Evolutionary conservation across 1,140 invertebrate genomes (phyloP), one percentile per base, ranked within the genome.

Genomic region (Thaumetopoea pityocampa): DNA sequence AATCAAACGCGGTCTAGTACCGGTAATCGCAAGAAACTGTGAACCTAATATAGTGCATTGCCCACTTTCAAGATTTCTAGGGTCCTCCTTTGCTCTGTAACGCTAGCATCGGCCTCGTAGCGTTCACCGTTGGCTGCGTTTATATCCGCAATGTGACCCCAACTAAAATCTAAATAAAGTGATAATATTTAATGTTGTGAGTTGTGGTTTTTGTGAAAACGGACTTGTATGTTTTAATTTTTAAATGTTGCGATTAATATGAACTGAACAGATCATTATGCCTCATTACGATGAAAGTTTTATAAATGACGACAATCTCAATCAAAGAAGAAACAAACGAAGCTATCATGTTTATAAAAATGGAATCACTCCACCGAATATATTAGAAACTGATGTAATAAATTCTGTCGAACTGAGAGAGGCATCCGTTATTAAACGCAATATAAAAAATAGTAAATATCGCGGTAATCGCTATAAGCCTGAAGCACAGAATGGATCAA

Each of bases 251-350:
- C n/a, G n/a, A n/a, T n/a, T n/a, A n/a, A n/a, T n/a, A n/a, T n/a
- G n/a, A n/a, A n/a, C n/a, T n/a, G n/a, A n/a, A n/a, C n/a, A n/a
- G n/a, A n/a, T n/a, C n/a, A n/a, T n/a, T n/a, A 85, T 86, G 82
- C 85, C 85, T 30, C 76, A 86, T 61, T 85, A 86, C 63, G 85
- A 86, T 35, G 85, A 85, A 54, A 85, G 79, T 53, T 86, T 86
- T 59, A 83, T 86, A 34, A 47, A 84, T 15, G 79, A 85, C 41
- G 85, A 86, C 38, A 86, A 76, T 59, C 50, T 67, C 20, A 86
- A 86, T 56, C 85, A 86, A 46, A 68, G 72, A 48, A 66, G 78
- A 52, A 86, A 86, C 50, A 86, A 86, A 45, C 64, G 85, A 19
- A 86, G 85, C 40, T 86, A 86, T 54, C 71, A 69, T 15, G 81